Percentiles rank a stretch among this genome's conserved stretches.
phyloP scores from a whole-genome alignment of 2,797 vertebrate species.

The Spinus pinus region DNA sequence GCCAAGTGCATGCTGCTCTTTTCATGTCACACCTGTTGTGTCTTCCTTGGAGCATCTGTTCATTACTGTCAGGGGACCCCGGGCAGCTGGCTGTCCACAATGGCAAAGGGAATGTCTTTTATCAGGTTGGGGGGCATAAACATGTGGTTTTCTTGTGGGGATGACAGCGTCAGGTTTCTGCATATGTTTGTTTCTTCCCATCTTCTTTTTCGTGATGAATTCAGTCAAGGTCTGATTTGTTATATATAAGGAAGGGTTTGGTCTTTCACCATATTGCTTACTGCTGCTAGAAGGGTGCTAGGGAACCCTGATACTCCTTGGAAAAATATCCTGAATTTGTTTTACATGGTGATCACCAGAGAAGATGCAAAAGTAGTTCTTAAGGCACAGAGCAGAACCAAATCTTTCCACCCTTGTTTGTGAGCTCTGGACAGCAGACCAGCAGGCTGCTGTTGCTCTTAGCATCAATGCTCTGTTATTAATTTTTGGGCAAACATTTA shows the following conservation, averaged over 20 bases:
- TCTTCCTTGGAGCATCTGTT: neutral
- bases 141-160: neutral
- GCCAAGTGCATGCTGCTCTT: neutral
- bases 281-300: neutral
- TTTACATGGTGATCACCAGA: neutral
- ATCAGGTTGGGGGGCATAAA: neutral
- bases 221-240: neutral
- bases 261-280: neutral
- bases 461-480: neutral
- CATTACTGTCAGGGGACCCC: accelerated
- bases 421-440: neutral
- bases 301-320: neutral
- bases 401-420: neutral
- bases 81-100: neutral
- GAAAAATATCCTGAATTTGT: neutral
- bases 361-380: neutral
- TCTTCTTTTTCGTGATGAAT: neutral
- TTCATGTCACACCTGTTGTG: neutral
- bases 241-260: neutral
- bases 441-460: neutral
- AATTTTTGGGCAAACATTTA: neutral
- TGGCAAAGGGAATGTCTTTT: neutral
- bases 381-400: neutral
- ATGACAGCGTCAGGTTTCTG: neutral
- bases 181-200: neutral